phyloP scores from a whole-genome alignment of 2,888 invertebrate species.

The Beris morrisii region DNA sequence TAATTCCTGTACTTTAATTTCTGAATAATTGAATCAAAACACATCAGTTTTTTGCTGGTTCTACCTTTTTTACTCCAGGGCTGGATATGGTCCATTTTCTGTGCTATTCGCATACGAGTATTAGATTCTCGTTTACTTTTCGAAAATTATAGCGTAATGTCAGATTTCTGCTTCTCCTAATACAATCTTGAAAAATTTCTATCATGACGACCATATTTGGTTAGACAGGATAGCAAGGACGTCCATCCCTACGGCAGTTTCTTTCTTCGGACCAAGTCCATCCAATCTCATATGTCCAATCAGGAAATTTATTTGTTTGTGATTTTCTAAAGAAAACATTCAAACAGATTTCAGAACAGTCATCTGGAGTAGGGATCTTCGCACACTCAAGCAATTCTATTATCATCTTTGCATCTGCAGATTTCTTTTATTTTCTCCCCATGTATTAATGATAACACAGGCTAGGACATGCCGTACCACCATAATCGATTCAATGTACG shows the following conservation, averaged over 20 bases:
- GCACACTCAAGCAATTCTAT: slow-evolving; percentile 21
- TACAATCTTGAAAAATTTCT: slow-evolving; percentile 7
- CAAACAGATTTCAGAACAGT: slow-evolving; percentile 16
- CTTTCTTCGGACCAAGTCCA: slow-evolving; percentile 23
- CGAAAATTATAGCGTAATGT: slow-evolving; percentile 20
- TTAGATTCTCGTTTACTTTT: slow-evolving; percentile 2
- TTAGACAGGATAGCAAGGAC: slow-evolving; percentile 22
- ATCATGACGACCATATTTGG: neutral
- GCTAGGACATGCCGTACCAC: slow-evolving; percentile 8
- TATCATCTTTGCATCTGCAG: slow-evolving; percentile 33
- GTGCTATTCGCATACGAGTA: neutral
- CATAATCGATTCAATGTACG: slow-evolving; percentile 30
- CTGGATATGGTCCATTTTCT: slow-evolving; percentile 12
- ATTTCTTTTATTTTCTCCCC: slow-evolving; percentile 31
- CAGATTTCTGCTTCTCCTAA: slow-evolving; percentile 8
- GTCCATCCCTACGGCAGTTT: slow-evolving; percentile 25
- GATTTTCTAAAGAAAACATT: slow-evolving; percentile 34
- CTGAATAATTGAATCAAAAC: slow-evolving; percentile 16
- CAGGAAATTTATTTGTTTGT: slow-evolving; percentile 35
- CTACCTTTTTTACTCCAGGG: slow-evolving; percentile 12
- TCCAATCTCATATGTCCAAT: slow-evolving; percentile 33
- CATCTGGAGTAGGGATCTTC: slow-evolving; percentile 24
- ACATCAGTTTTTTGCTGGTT: slow-evolving; percentile 21
- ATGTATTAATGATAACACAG: slow-evolving; percentile 25
- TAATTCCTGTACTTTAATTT: too few relatives aligned